These are phyloP conservation scores for Alethe diademata DNA, from an alignment of 2,113 vertebrate species.

Conservation along the genomic window DNA sequence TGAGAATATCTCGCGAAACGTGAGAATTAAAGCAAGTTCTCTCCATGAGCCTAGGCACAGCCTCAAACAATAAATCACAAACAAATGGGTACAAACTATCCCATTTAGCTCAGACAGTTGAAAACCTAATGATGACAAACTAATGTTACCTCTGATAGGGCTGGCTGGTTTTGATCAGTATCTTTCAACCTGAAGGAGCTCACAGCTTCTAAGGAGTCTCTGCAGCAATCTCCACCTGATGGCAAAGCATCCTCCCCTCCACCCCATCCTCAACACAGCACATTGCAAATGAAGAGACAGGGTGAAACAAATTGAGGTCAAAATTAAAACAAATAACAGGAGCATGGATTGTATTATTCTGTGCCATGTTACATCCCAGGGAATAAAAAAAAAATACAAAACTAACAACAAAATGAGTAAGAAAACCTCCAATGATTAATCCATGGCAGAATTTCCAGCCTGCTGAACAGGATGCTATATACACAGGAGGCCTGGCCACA, in stretches of 20 bases:
- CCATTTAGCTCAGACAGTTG: constrained; percentile 8
- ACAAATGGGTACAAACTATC: not conserved
- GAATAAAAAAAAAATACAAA: not conserved
- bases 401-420: not conserved
- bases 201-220: not conserved
- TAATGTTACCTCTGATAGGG: constrained; percentile 20
- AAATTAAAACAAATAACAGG: constrained; percentile 1
- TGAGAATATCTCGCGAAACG: constrained; percentile 14
- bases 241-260: not conserved
- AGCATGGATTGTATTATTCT: not conserved
- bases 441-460: not conserved
- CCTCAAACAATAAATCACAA: constrained; percentile 23
- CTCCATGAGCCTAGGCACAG: not conserved
- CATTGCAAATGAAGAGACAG: not conserved
- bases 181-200: not conserved
- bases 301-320: not conserved
- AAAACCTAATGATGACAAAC: constrained; percentile 51
- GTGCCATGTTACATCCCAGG: not conserved
- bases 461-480: not conserved
- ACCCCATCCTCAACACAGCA: not conserved
- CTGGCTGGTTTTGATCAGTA: not conserved
- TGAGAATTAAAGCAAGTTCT: not conserved
- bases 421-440: not conserved
- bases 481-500: not conserved
- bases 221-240: not conserved